These are phyloP conservation scores for Anorthoa munda DNA, from an alignment of 2,888 invertebrate genomes.

Conservation along the genomic window DNA sequence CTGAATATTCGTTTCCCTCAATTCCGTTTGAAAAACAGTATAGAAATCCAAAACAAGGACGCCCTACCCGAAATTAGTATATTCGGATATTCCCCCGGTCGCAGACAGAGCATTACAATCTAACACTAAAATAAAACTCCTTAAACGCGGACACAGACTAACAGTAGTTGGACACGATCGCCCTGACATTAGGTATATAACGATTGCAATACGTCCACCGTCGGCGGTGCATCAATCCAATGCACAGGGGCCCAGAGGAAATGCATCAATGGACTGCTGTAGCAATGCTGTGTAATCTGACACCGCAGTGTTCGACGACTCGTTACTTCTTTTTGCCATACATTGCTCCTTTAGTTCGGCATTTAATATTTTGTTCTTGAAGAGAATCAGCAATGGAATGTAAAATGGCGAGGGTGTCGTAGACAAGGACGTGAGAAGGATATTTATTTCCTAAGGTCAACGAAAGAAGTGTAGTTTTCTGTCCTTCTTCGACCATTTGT, in stretches of 20 bases:
- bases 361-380: background rate
- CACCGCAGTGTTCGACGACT: constrained; percentile 30
- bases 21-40: background rate
- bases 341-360: constrained; percentile 30
- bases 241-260: constrained; percentile 83
- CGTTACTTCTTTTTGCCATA: background rate
- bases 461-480: constrained; percentile 74
- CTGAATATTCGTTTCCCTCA: background rate
- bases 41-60: constrained; percentile 2
- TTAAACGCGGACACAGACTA: constrained; percentile 80
- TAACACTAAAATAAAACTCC: constrained; percentile 80
- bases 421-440: constrained; percentile 24
- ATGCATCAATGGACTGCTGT: constrained; percentile 84
- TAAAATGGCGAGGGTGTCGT: background rate
- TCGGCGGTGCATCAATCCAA: constrained; percentile 86
- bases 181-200: constrained; percentile 89
- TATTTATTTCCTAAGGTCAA: constrained; percentile 72
- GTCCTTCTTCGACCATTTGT: constrained; percentile 66
- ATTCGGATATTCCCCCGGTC: constrained; percentile 31
- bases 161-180: constrained; percentile 82
- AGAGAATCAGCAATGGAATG: constrained; percentile 18
- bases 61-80: constrained; percentile 8
- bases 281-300: constrained; percentile 55
- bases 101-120: constrained; percentile 49
- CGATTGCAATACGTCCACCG: constrained; percentile 88